Conservation (phyloP, 2,113 vertebrate species). For the Phasianus colchicus region DNA sequence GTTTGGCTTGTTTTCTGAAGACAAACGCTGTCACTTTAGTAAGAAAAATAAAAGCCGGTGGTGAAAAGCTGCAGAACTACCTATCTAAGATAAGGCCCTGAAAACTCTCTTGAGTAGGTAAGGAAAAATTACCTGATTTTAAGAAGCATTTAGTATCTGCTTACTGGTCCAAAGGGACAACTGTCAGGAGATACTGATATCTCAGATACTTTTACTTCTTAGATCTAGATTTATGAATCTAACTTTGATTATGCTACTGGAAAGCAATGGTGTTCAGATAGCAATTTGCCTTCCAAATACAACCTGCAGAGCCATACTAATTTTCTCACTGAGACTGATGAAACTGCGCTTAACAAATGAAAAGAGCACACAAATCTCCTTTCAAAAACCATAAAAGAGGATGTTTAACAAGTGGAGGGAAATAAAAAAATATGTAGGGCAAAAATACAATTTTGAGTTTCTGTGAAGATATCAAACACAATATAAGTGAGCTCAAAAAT, state of each 20-base stretch:
- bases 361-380: conserved; percentile 37
- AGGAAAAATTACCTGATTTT: neutral
- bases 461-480: neutral
- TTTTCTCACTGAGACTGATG: conserved; percentile 35
- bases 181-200: neutral
- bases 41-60: neutral
- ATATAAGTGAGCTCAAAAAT: neutral
- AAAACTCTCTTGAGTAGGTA: neutral
- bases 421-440: neutral
- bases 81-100: neutral
- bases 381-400: conserved; percentile 18
- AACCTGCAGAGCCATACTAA: conserved; percentile 9
- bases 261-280: conserved; percentile 15
- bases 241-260: neutral
- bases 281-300: conserved; percentile 12
- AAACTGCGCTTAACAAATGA: conserved; percentile 45
- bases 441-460: conserved; percentile 37
- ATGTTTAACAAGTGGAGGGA: neutral
- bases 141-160: neutral
- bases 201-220: neutral
- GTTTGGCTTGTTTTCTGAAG: neutral
- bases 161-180: neutral
- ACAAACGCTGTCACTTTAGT: neutral
- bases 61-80: neutral
- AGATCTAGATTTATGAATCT: neutral